Conservation (phyloP, 2,797 vertebrate genomes). For the Discoglossus pictus region DNA sequence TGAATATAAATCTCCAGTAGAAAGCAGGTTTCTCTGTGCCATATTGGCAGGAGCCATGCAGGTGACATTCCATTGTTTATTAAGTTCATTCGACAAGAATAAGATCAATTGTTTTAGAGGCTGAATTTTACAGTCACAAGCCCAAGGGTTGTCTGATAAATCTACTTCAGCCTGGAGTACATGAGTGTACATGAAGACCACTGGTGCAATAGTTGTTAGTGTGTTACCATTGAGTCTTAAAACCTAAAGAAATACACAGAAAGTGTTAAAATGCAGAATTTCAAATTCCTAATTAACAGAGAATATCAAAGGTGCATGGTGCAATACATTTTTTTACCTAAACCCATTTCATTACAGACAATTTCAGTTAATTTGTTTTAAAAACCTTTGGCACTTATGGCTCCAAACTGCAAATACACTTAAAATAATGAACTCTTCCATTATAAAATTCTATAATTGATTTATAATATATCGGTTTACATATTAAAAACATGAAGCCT, state of each 20-base stretch:
- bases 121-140: conserved; percentile 69
- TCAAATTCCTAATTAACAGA: no score
- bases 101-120: conserved; percentile 66
- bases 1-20: conserved; percentile 66
- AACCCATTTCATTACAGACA: no score
- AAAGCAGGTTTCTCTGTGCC: conserved; percentile 64
- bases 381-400: no score
- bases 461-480: no score
- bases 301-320: no score
- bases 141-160: conserved; percentile 72
- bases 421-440: no score
- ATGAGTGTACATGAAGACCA: conserved; percentile 66
- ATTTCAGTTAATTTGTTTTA: no score
- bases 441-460: no score
- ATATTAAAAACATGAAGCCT: no score
- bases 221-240: conserved; percentile 82
- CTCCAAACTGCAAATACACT: no score
- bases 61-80: conserved; percentile 63
- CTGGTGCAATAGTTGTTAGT: conserved; percentile 69
- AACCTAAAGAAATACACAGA: conserved; percentile 63
- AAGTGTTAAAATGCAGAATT: no score
- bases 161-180: conserved; percentile 66
- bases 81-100: conserved; percentile 61
- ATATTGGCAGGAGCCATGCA: conserved; percentile 65
- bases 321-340: no score